phyloP scores from a whole-genome alignment of 2,888 invertebrate genomes.

The Spodoptera exigua region DNA sequence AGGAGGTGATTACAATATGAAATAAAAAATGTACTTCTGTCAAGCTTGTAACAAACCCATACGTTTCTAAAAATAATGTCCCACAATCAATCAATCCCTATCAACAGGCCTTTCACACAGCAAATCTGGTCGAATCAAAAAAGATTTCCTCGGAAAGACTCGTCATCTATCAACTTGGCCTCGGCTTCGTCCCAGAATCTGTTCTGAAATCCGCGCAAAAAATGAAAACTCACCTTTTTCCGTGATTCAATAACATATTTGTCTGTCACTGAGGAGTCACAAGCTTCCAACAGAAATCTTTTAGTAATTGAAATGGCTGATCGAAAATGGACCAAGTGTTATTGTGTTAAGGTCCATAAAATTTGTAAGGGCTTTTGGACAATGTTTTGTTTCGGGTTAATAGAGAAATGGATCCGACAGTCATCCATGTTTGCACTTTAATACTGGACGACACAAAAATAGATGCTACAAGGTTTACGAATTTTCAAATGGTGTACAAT shows the following conservation, averaged over 20 bases:
- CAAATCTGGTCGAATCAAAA: slow-evolving; percentile 40
- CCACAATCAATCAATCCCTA: slow-evolving; percentile 3
- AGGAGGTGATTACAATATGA: too few relatives aligned
- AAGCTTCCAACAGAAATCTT: slow-evolving; percentile 7
- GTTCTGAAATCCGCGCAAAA: slow-evolving; percentile 12
- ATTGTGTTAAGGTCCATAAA: not conserved
- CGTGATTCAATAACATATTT: slow-evolving; percentile 40
- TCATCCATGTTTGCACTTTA: slow-evolving; percentile 16
- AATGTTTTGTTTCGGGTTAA: slow-evolving; percentile 29
- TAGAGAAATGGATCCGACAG: slow-evolving; percentile 30
- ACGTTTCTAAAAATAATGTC: too few relatives aligned
- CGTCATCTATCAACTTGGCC: slow-evolving; percentile 22
- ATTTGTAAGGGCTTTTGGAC: not conserved
- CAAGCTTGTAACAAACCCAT: too few relatives aligned
- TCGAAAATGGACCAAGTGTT: not conserved
- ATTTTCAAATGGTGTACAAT: not conserved
- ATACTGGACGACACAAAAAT: slow-evolving; percentile 6
- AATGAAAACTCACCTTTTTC: slow-evolving; percentile 32
- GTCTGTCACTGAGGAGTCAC: slow-evolving; percentile 14
- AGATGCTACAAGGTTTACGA: not conserved
- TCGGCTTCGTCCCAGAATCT: slow-evolving; percentile 8
- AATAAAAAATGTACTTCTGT: too few relatives aligned
- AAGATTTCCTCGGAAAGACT: slow-evolving; percentile 9
- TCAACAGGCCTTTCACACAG: slow-evolving; percentile 13
- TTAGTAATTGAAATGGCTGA: not conserved